Percentiles rank a stretch among this genome's conserved stretches.
Evolutionary conservation across 2,888 invertebrate genomes (phyloP).

Genomic region (Erpobdella octoculata): DNA sequence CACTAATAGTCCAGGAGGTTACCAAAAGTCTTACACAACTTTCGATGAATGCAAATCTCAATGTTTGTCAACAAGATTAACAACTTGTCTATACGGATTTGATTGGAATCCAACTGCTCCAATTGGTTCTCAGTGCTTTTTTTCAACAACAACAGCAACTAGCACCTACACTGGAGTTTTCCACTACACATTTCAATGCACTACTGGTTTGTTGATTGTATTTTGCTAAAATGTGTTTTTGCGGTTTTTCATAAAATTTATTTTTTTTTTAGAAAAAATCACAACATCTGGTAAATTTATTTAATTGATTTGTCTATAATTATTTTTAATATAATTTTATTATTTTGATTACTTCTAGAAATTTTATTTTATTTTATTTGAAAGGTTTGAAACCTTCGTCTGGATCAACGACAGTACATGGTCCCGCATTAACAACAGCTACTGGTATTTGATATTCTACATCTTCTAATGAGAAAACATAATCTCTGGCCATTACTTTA

Average conservation of each 20-base stretch:
- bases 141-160: not conserved
- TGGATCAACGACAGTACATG: no score
- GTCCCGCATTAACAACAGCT: no score
- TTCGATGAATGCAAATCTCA: not conserved
- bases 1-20: slow-evolving; percentile 21
- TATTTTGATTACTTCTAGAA: no score
- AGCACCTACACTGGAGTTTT: not conserved
- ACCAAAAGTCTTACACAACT: not conserved
- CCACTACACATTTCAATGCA: slow-evolving; percentile 5
- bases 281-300: no score
- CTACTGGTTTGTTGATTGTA: not conserved
- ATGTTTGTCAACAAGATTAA: not conserved
- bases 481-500: no score
- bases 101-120: slow-evolving; percentile 10
- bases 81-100: slow-evolving; percentile 1
- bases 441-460: no score
- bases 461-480: no score
- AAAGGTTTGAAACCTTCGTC: no score
- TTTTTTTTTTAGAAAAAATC: not conserved
- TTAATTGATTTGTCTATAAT: no score
- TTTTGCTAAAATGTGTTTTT: not conserved
- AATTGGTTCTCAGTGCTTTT: not conserved
- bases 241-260: not conserved
- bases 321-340: no score
- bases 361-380: no score